Evolutionary conservation across 2,797 vertebrate species (phyloP).

Genomic region (Mus minutoides): DNA sequence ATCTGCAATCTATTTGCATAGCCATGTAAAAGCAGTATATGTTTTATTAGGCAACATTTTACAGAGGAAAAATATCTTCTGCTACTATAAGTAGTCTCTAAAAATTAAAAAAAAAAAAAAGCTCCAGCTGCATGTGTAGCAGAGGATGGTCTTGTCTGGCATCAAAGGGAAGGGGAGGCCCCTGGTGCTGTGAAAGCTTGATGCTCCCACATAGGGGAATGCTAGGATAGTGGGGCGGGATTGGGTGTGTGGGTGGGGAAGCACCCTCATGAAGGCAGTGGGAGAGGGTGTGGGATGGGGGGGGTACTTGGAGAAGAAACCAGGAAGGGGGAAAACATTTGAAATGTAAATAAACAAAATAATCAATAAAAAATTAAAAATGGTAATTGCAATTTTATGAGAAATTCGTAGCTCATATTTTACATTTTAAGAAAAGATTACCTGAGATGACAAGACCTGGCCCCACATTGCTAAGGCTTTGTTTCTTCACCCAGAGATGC

Average conservation of each 20-base stretch:
- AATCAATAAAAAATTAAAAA: neutral
- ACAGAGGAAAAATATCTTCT: neutral
- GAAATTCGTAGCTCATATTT: neutral
- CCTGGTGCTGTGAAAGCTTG: too few relatives aligned
- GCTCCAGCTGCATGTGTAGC: too few relatives aligned
- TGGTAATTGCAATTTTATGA: constrained; percentile 11
- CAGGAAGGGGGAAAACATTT: too few relatives aligned
- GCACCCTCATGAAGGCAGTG: too few relatives aligned
- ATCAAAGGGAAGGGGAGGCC: too few relatives aligned
- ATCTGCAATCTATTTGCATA: constrained; percentile 43
- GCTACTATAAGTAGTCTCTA: neutral
- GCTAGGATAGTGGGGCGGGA: too few relatives aligned
- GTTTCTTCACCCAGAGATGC: neutral
- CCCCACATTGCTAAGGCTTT: neutral
- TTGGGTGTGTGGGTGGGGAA: too few relatives aligned
- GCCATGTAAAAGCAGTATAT: neutral
- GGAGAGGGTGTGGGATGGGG: too few relatives aligned
- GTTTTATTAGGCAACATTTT: constrained; percentile 36
- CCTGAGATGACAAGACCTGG: neutral
- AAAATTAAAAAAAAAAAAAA: neutral
- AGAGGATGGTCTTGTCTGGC: too few relatives aligned
- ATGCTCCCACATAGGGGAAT: too few relatives aligned
- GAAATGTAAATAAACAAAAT: too few relatives aligned
- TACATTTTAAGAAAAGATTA: constrained; percentile 12
- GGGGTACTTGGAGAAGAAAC: too few relatives aligned